A percentile compares a stretch with the other conserved stretches of the same genome.
Conservation (phyloP, 2,113 vertebrate species). For the Hemicordylus capensis region DNA sequence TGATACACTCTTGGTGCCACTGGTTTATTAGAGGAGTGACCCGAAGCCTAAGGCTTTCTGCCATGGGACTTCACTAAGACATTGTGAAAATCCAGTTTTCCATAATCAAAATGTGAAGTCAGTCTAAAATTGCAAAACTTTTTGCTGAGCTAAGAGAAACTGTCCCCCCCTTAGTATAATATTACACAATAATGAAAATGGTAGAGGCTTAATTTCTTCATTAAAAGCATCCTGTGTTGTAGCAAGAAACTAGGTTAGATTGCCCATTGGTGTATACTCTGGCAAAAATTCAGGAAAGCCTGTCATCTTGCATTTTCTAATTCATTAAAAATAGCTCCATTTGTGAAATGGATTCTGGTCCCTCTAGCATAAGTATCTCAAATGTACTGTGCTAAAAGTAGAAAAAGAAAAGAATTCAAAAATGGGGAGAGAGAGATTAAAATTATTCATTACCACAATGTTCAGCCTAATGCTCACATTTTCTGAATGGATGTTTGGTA, state of each 20-base stretch:
- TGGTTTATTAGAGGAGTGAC: neutral
- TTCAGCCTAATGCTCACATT: neutral
- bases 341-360: slow-evolving; percentile 8
- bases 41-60: neutral
- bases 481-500: neutral
- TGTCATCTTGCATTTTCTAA: slow-evolving; percentile 11
- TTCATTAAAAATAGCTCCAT: slow-evolving; percentile 17
- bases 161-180: slow-evolving; percentile 6
- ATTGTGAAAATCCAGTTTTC: neutral
- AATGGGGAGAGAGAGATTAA: neutral
- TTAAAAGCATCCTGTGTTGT: slow-evolving; percentile 46
- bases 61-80: neutral
- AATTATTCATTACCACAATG: neutral
- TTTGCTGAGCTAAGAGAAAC: neutral
- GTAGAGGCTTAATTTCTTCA: slow-evolving; percentile 43
- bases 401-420: neutral
- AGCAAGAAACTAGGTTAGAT: slow-evolving; percentile 39
- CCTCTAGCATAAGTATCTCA: neutral
- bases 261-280: slow-evolving; percentile 29
- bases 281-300: slow-evolving; percentile 17
- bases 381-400: neutral
- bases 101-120: slow-evolving; percentile 33
- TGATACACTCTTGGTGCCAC: neutral
- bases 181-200: neutral
- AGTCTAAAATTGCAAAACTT: slow-evolving; percentile 14